Percentiles rank a stretch among this genome's conserved stretches.
These are phyloP conservation scores for Myotis daubentonii DNA, from an alignment of 2,797 vertebrate species.

Conservation along the genomic window DNA sequence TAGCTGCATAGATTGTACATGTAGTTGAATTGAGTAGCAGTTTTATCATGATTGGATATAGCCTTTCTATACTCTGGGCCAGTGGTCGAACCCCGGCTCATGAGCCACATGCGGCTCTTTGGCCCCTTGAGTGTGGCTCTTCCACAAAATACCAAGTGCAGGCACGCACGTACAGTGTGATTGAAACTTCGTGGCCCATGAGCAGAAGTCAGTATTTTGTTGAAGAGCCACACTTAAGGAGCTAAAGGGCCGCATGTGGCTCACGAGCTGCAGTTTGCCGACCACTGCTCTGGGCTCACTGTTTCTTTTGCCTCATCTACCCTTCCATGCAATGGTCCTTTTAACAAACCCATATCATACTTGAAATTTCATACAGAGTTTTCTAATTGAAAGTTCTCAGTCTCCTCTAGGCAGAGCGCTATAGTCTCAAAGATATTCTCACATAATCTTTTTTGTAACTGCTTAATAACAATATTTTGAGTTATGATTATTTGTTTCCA, in stretches of 20 bases:
- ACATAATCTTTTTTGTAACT: background rate
- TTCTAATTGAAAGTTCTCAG: background rate
- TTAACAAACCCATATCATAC: background rate
- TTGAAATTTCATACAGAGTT: background rate
- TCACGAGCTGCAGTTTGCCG: no score
- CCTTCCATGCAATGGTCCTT: background rate
- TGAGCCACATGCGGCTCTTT: no score
- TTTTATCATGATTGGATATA: background rate
- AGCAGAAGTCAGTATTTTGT: no score
- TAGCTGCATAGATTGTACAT: background rate
- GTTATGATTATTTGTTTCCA: background rate
- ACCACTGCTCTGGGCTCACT: background rate
- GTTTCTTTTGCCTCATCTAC: background rate
- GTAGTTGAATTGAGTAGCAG: background rate
- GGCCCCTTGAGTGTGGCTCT: no score
- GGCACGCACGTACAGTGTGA: fast-evolving
- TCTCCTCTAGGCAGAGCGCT: background rate
- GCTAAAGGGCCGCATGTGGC: no score
- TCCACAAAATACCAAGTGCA: no score
- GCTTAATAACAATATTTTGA: background rate
- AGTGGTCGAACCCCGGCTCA: no score
- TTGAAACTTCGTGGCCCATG: no score
- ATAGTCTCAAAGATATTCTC: background rate
- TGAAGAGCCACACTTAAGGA: no score
- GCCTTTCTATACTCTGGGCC: background rate